Evolutionary conservation across 2,888 invertebrate genomes (phyloP), one percentile per base, ranked within the genome.

Genomic region (Torymus auratus): DNA sequence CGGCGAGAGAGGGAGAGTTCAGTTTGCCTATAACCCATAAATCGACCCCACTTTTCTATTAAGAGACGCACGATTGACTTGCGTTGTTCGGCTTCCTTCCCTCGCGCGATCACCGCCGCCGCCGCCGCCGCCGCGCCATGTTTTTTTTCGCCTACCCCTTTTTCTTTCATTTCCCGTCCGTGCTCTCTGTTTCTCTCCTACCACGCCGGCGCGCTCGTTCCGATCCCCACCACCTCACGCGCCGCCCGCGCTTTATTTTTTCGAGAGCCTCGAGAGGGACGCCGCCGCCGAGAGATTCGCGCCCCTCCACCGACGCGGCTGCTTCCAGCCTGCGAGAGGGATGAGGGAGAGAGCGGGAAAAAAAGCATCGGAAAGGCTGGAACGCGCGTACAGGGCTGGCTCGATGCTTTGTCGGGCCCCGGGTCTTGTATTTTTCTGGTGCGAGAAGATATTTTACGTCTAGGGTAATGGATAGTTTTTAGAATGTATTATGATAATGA

Each of bases 31-130:
- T 89, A 89, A 90, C 89, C 89, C 89, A 89, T 89, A 89, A 89
- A 90, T 90, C 89, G 89, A 90, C 89, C 89, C 88, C 89, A 89
- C 89, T 90, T 90, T 90, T 89, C 89, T 90, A 89, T 89, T 89
- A 89, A 89, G 89, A 89, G 89, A 89, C 89, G 88, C 89, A 88
- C 89, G 89, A 89, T 89, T 89, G 89, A 89, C 89, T 90, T 87
- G 88, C 87, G 88, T 88, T 88, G 88, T 88, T 87, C 88, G 85
- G 87, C 85, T 87, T 88, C 87, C 87, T 88, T 88, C 86, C 85
- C 82, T 71, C 82, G 80, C 82, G 82, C 41, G 41, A 41, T 41
- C 41, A 10, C 41, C 41, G 41, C 28, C 28, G 28, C 28, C 28
- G 28, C 28, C 28, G 28, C 41, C 41, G 41, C 41, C 41, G 7